phyloP scores from a whole-genome alignment of 2,888 invertebrate genomes.

The Icerya purchasi region DNA sequence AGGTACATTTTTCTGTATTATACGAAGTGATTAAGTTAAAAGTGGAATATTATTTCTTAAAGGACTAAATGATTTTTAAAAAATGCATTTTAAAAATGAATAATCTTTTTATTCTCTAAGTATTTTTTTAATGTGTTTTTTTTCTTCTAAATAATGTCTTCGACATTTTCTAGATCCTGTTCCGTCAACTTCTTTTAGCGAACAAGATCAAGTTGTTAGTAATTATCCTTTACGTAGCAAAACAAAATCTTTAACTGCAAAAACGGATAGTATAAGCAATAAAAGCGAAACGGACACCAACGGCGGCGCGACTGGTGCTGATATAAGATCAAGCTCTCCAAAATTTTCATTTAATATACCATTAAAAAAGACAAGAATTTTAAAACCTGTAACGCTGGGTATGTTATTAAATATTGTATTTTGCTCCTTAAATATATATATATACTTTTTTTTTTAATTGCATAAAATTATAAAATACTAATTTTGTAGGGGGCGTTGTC shows the following conservation, averaged over 20 bases:
- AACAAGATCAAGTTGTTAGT: background rate
- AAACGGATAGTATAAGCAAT: conserved; percentile 3
- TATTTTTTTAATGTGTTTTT: no score
- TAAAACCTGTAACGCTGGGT: conserved; percentile 15
- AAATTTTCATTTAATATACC: conserved; percentile 4
- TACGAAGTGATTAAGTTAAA: no score
- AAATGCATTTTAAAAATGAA: no score
- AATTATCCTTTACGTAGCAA: conserved; percentile 15
- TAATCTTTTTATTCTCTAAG: no score
- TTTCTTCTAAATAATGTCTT: no score
- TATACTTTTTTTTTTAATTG: background rate
- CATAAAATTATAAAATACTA: background rate
- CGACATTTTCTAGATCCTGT: background rate
- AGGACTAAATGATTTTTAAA: no score
- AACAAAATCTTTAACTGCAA: conserved; percentile 4
- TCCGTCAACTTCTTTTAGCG: background rate
- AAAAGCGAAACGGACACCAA: conserved; percentile 7
- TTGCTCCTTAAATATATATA: background rate
- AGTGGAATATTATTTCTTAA: no score
- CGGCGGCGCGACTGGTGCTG: conserved; percentile 9
- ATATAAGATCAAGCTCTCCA: background rate
- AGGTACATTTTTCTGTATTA: no score
- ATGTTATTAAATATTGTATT: conserved; percentile 1
- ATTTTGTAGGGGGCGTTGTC: conserved; percentile 12
- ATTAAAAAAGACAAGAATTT: conserved; percentile 15